Base-by-base conservation (phyloP, 1,140 invertebrate genomes). In the Asbolus verrucosus region DNA sequence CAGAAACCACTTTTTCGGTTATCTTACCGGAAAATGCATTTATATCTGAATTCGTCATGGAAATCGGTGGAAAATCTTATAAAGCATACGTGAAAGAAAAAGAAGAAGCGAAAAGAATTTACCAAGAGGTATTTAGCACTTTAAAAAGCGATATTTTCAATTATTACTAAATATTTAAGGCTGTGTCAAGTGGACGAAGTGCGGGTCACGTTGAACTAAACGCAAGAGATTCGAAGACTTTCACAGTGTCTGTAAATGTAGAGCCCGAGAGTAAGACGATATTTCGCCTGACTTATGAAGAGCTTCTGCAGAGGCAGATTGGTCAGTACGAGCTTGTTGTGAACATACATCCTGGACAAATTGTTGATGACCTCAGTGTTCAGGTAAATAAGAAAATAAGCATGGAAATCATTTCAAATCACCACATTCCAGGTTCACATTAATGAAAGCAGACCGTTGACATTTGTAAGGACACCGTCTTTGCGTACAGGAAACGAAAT, bases 201-300 rank as follows among this genome's bases (percentile, higher is more conserved):
- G 89, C 89, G 4, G 88, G 84, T n/a, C 86, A 88, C 70, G 81
- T 88, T 1, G 80, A 82, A 66, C 80, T 83, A 6, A 76, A 86
- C 72, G 85, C 87, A 6, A 82, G 88, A 21, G 86, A 89, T 77
- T 88, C 87, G 0, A 89, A 89, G 71, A 82, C 84, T 21, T 89
- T 90, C 75, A 84, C 83, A 3, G 84, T 87, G 1, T 84, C 83
- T 1, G 84, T 88, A 3, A 89, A 90, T 73, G 79, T 89, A 6
- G 87, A 88, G 73, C 78, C 86, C 0, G 77, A 83, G 21, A 84
- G 80, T 1, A 84, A 84, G 73, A 85, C 85, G 0, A 79, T 82
- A 0, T 90, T 89, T 78, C 86, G 88, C 70, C 78, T 89, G 54
- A 87, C 85, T 0, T 89, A 89, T 73, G 88, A 90, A 77, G 87